Base-by-base conservation (phyloP, 2,113 vertebrate genomes). In the Rhabdomys dilectus region DNA sequence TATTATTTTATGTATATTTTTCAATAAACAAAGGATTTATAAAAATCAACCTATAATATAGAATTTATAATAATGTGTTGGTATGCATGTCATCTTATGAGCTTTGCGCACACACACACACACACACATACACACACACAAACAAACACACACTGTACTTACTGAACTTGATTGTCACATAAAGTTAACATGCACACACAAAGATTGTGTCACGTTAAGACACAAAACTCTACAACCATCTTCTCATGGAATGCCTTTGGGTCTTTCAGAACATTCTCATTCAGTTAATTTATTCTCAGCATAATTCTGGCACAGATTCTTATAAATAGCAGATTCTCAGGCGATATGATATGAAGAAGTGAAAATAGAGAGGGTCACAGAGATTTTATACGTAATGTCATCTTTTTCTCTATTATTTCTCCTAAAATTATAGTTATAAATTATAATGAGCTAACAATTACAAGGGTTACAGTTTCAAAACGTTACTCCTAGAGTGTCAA, bases 391-490 rank as follows among this genome's bases (percentile, higher is more conserved):
- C 78, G 7, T 36, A 72, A 72, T 81, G 29, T 0, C 48, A 75
- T 45, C 17, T 88, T 94, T 62, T 39, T 77, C 42, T 90, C 77
- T 84, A 64, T 36, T 73, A 80, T 94, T 88, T 94, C 21, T 91
- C 62, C 77, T 96, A 94, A 89, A 91, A 77, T 73, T 88, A 0
- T 86, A 73, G 5, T 48, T 96, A 64, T 78, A 91, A 96, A 90
- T 56, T 75, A 75, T 58, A 87, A 26, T 90, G 80, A 97, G 16
- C 36, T 97, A 81, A 96, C 75, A 93, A 76, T 90, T 58, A 82
- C 72, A 91, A 82, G 76, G 86, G 26, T 97, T 21, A 36, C 58
- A 93, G 29, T 42, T 72, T 87, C 68, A 88, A 93, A 96, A 80
- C 29, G 26, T 80, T 89, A 91, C 19, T 68, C 85, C 39, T 87